Percentiles rank a stretch among this genome's conserved stretches.
Evolutionary conservation across 1,140 invertebrate genomes (phyloP).

Genomic region (Plutomurus gul): DNA sequence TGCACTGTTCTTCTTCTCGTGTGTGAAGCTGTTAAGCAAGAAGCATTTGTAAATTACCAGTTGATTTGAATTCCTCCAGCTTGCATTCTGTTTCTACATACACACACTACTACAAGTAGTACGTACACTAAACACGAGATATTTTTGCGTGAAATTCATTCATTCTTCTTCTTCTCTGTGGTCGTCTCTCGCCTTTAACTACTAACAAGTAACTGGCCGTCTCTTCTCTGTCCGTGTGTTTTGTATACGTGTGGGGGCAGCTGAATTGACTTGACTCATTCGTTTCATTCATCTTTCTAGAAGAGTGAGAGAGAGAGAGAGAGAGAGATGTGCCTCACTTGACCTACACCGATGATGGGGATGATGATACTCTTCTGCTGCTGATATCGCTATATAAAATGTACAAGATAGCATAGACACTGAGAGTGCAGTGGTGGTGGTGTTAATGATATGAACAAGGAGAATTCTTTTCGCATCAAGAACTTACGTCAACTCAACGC

Average conservation of each 20-base stretch:
- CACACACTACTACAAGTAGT: too few relatives aligned
- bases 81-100: too few relatives aligned
- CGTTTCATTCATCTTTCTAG: slow-evolving; percentile 22
- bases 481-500: background rate
- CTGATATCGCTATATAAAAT: background rate
- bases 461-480: slow-evolving; percentile 24
- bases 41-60: too few relatives aligned
- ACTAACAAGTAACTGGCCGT: too few relatives aligned
- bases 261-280: slow-evolving; percentile 17
- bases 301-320: too few relatives aligned
- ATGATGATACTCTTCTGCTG: background rate
- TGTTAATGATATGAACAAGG: too few relatives aligned
- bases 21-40: background rate
- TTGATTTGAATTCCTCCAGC: too few relatives aligned
- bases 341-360: slow-evolving; percentile 16
- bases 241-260: background rate
- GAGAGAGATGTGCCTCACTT: slow-evolving; percentile 25
- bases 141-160: slow-evolving; percentile 25
- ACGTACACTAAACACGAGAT: too few relatives aligned
- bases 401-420: too few relatives aligned
- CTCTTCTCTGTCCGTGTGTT: too few relatives aligned
- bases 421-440: too few relatives aligned
- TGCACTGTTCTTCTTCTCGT: too few relatives aligned
- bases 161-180: background rate
- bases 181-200: background rate